Evolutionary conservation across 2,113 vertebrate species (phyloP).

Genomic region (Atlantisia rogersi): DNA sequence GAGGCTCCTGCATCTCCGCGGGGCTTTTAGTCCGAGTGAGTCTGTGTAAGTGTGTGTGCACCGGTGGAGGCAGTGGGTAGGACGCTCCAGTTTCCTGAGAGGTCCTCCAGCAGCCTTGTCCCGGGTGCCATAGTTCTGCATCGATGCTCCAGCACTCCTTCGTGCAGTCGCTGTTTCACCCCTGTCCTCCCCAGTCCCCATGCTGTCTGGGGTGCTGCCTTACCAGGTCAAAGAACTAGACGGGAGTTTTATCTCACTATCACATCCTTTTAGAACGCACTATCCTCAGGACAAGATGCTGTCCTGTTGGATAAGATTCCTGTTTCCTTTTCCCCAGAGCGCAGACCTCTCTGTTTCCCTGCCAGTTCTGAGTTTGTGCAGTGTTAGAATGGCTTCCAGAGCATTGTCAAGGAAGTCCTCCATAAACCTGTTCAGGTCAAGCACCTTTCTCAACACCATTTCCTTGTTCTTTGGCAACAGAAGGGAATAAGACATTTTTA

Average conservation of each 20-base stretch:
- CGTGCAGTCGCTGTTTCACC: neutral
- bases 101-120: neutral
- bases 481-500: neutral
- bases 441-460: neutral
- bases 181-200: no score
- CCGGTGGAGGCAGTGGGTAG: neutral
- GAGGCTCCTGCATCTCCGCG: neutral
- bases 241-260: rapidly evolving
- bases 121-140: rapidly evolving
- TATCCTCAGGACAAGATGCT: neutral
- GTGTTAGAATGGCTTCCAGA: neutral
- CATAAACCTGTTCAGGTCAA: neutral
- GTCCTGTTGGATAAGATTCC: neutral
- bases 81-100: neutral
- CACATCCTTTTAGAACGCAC: neutral
- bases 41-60: rapidly evolving
- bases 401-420: neutral
- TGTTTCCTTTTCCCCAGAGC: neutral
- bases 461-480: neutral
- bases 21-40: rapidly evolving
- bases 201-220: neutral
- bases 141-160: neutral
- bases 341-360: neutral
- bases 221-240: neutral
- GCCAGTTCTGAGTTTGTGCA: neutral